These are phyloP conservation scores for Melipona quadrifasciata DNA, from an alignment of 1,140 invertebrate genomes.

Conservation along the genomic window DNA sequence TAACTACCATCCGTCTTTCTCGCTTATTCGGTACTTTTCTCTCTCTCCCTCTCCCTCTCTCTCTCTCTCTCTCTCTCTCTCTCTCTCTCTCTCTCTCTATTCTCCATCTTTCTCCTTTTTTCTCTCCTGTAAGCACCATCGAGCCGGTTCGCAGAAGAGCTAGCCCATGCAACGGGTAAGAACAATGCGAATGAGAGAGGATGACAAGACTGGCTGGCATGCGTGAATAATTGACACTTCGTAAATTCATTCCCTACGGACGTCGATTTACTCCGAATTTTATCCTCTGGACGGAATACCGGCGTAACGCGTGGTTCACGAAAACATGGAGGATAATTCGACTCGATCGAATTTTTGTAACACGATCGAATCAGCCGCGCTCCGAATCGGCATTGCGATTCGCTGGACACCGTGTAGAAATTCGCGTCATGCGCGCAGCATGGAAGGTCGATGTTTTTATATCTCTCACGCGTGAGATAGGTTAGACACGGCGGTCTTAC, in stretches of 20 bases:
- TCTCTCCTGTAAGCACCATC: constrained; percentile 48
- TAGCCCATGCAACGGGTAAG: constrained; percentile 64
- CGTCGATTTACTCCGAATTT: constrained; percentile 45
- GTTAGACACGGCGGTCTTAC: not conserved
- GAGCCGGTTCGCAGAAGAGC: constrained; percentile 72
- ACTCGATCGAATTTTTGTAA: constrained; percentile 10
- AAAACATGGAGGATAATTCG: not conserved
- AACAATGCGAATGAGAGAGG: constrained; percentile 73
- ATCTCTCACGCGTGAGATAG: not conserved
- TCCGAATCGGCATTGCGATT: not conserved
- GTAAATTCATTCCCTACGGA: constrained; percentile 51
- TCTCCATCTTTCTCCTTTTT: constrained; percentile 51
- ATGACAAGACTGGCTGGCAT: constrained; percentile 62
- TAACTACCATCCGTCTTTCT: constrained; percentile 31
- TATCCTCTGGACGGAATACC: not conserved
- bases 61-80: constrained; percentile 50
- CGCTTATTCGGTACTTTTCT: not conserved
- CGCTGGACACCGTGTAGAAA: not conserved
- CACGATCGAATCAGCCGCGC: not conserved
- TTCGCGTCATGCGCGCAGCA: constrained; percentile 5
- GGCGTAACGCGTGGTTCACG: too few species aligned
- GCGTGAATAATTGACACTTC: constrained; percentile 62
- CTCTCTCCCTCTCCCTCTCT: constrained; percentile 32
- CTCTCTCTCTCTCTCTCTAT: constrained; percentile 27
- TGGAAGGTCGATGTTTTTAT: not conserved